Base-by-base conservation (phyloP, 2,797 vertebrate genomes). In the Anomalospiza imberbis region DNA sequence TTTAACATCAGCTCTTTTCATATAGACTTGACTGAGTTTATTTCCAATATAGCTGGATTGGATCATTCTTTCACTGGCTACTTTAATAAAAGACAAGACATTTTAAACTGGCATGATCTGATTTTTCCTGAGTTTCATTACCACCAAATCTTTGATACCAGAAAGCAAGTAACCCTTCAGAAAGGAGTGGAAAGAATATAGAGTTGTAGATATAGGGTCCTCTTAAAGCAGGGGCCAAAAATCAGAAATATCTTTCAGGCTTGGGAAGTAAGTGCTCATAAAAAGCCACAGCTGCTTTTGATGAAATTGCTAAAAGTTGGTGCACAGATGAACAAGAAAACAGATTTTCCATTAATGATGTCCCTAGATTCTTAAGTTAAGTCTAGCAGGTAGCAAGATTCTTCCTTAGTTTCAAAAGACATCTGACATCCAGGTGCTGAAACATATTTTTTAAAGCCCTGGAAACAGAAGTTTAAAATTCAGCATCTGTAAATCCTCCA, bases 361-460 rank as follows among this genome's bases (percentile, higher is more conserved):
- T 96, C 95, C 85, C 95, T 95, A 94, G 96, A 96, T 97, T 97
- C 94, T 96, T 76, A 97, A 96, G 95, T 95, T 97, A 97, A 95
- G 85, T 93, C 94, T 91, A 84, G 40, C 85, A 94, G 42, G 68
- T 95, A 96, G 88, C 72, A 89, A 91, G 80, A 79, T 89, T 86
- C 73, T 96, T 95, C 86, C 91, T 84, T 74, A 63, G 73, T 96
- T 97, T 97, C 95, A 97, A 97, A 97, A 93, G 77, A 74, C 90
- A 96, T 94, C 91, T 87, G 74, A 77, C 76, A 96, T 97, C 71
- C 96, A 97, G 96, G 93, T 97, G 94, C 87, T 95, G 91, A 97
- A 97, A 85, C 77, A 95, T 80, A 94, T 95, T 96, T 94, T 78
- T 79, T 83, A 68, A 95, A 93, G 71, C 71, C 54, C 38, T 96